phyloP scores from a whole-genome alignment of 2,888 invertebrate genomes.

The Chrysolina americana region DNA sequence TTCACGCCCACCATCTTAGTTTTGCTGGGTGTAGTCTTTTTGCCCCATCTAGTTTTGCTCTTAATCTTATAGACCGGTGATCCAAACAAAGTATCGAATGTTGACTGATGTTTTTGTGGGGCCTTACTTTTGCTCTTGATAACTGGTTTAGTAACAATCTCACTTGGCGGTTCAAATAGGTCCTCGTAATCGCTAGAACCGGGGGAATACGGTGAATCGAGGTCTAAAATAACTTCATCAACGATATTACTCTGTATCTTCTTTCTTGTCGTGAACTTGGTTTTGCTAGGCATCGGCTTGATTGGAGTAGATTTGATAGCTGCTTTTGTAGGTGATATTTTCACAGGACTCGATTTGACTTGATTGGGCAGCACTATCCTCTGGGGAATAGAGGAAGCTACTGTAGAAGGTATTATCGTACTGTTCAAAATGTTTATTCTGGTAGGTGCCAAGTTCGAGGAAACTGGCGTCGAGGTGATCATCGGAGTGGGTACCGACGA shows the following conservation, averaged over 20 bases:
- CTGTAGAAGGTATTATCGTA: constrained; percentile 61
- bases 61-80: constrained; percentile 69
- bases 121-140: constrained; percentile 57
- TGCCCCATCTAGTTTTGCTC: constrained; percentile 52
- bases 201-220: constrained; percentile 90
- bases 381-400: constrained; percentile 64
- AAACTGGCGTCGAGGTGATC: constrained; percentile 65
- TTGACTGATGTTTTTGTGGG: constrained; percentile 63
- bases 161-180: constrained; percentile 84
- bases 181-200: constrained; percentile 92
- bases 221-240: constrained; percentile 76
- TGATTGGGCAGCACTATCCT: constrained; percentile 72
- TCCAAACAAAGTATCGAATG: constrained; percentile 80
- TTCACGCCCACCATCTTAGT: constrained; percentile 81
- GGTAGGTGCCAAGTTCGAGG: constrained; percentile 60
- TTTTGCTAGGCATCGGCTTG: constrained; percentile 71
- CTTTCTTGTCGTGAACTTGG: constrained; percentile 50
- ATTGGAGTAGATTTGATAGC: constrained; percentile 75
- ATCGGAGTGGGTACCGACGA: constrained; percentile 63
- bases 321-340: constrained; percentile 71
- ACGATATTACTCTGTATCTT: constrained; percentile 63
- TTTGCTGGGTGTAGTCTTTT: constrained; percentile 64
- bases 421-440: constrained; percentile 67
- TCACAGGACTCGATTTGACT: constrained; percentile 70
- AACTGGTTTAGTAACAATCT: constrained; percentile 55